These are phyloP conservation scores for Oncorhynchus masou DNA, from an alignment of 2,113 vertebrate genomes.

Conservation along the genomic window DNA sequence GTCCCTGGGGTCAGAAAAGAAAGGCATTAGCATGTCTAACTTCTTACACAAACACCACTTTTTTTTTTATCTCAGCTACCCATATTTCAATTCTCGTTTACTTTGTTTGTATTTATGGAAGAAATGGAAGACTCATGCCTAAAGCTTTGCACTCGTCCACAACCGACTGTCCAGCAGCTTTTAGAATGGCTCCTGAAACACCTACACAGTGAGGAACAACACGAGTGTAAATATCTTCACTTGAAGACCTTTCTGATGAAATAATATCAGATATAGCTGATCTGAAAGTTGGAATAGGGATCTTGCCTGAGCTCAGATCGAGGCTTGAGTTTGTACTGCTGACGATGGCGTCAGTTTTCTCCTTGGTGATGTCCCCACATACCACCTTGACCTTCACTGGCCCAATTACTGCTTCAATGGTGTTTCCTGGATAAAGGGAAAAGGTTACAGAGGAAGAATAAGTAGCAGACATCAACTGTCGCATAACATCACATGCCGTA, in stretches of 20 bases:
- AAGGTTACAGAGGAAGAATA: not conserved
- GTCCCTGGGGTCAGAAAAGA: conserved; percentile 25
- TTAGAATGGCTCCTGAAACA: conserved; percentile 60
- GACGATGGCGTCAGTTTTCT: conserved; percentile 54
- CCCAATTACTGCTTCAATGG: conserved; percentile 44
- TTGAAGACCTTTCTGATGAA: no score
- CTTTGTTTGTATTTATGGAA: not conserved
- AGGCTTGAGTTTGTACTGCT: conserved; percentile 58
- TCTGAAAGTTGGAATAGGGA: not conserved
- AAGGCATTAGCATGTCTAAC: not conserved
- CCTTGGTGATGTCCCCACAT: conserved; percentile 55
- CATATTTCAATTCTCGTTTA: not conserved
- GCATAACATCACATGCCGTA: not conserved
- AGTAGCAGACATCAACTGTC: not conserved
- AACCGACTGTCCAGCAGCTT: conserved; percentile 52
- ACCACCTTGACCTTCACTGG: conserved; percentile 43
- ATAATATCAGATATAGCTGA: not conserved
- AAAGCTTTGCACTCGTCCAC: conserved; percentile 50
- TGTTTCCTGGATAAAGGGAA: conserved; percentile 8
- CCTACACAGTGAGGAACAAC: conserved; percentile 30
- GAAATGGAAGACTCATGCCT: conserved; percentile 31
- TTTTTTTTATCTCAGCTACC: not conserved
- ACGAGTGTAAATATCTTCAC: not conserved
- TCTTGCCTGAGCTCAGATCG: conserved; percentile 45
- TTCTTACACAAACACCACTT: not conserved